Percentiles rank a stretch among this genome's conserved stretches.
Conservation (phyloP, 2,888 invertebrate species). For the Lepidocyrtoides sp. region DNA sequence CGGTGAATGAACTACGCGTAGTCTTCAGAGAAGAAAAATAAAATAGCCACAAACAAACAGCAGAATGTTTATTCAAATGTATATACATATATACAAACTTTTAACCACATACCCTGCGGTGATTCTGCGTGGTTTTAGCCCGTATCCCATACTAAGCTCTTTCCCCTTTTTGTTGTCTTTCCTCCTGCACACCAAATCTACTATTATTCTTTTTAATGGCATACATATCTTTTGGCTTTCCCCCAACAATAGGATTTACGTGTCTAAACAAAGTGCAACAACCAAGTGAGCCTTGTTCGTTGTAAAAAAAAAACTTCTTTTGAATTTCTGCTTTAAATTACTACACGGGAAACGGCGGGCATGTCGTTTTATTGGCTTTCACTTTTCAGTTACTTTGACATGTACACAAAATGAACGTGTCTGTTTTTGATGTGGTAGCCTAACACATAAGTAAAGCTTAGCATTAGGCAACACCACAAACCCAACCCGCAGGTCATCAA, state of each 20-base stretch:
- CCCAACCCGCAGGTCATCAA: conserved; percentile 16
- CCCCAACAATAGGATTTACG: background rate
- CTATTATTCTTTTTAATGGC: background rate
- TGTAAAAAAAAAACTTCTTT: background rate
- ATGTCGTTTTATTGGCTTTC: background rate
- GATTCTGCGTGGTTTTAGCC: background rate
- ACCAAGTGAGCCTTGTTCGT: background rate
- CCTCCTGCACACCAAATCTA: background rate
- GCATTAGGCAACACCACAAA: background rate
- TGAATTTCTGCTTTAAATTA: background rate
- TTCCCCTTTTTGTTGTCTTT: background rate
- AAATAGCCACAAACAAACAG: too few relatives aligned
- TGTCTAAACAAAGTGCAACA: background rate
- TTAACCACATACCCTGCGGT: background rate
- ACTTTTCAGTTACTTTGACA: background rate
- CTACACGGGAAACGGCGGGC: background rate
- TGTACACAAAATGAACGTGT: background rate
- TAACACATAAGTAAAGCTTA: background rate
- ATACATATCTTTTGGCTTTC: background rate
- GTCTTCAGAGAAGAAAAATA: too few relatives aligned
- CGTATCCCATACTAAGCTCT: background rate
- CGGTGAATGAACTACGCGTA: background rate
- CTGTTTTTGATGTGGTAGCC: conserved; percentile 4
- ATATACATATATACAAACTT: background rate
- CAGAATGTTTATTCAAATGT: background rate